These are phyloP conservation scores for Drosophila nasuta DNA, from an alignment of 1,140 invertebrate species.

Conservation along the genomic window DNA sequence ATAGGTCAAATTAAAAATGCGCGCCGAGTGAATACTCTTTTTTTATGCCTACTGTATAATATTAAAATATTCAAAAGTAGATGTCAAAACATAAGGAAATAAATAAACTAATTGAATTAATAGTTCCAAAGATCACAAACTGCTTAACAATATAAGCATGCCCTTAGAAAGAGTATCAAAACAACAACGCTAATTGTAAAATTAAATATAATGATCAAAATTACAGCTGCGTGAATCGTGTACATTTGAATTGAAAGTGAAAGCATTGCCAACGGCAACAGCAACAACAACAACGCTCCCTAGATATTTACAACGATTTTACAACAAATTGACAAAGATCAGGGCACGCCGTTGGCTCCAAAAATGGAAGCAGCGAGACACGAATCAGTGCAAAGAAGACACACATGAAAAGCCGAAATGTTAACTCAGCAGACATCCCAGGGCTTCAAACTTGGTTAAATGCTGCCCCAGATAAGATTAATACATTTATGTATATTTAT, in stretches of 20 bases:
- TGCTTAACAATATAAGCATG: not conserved
- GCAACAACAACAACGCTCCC: slow-evolving; percentile 4
- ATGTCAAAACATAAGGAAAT: not conserved
- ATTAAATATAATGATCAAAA: slow-evolving; percentile 62
- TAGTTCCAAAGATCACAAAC: not conserved
- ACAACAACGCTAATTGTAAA: slow-evolving; percentile 41
- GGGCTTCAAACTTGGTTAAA: not conserved
- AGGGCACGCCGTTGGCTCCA: not conserved
- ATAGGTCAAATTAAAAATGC: not conserved
- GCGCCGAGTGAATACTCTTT: not conserved
- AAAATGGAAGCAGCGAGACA: not conserved
- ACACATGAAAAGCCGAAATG: too few species aligned
- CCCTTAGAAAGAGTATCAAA: not conserved
- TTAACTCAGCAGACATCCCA: not conserved
- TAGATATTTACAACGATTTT: slow-evolving; percentile 1
- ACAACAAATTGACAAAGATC: slow-evolving; percentile 1
- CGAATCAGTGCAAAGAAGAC: slow-evolving; percentile 5
- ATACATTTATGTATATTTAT: not conserved
- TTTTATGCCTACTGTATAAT: not conserved
- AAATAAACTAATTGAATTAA: not conserved
- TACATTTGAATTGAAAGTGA: slow-evolving; percentile 55
- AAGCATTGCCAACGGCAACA: slow-evolving; percentile 30
- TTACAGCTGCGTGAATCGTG: slow-evolving; percentile 46
- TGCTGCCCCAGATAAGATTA: slow-evolving; percentile 10
- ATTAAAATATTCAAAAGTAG: not conserved